These are phyloP conservation scores for Belonocnema kinseyi DNA, from an alignment of 1,140 invertebrate species.

Conservation along the genomic window DNA sequence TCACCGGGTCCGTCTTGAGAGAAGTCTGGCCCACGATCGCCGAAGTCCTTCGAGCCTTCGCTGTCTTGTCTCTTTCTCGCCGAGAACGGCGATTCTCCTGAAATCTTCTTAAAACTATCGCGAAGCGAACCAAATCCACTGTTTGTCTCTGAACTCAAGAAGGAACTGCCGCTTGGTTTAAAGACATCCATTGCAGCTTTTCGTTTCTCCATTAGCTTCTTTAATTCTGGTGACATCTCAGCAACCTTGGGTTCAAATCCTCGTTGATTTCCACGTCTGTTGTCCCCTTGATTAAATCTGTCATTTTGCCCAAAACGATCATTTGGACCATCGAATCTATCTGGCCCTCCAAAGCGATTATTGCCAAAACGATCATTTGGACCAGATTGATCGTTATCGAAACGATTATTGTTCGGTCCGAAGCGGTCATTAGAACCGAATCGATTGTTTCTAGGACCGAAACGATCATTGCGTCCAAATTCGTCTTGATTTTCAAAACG, in stretches of 20 bases:
- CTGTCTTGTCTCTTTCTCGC: conserved; percentile 39
- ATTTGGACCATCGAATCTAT: conserved; percentile 38
- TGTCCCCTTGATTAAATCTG: background rate
- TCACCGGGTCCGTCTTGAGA: background rate
- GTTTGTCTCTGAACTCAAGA: conserved; percentile 60
- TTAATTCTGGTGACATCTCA: conserved; percentile 66
- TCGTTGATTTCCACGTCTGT: conserved; percentile 26
- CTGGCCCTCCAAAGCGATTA: conserved; percentile 40
- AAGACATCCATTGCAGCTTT: conserved; percentile 67
- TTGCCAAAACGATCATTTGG: conserved; percentile 50
- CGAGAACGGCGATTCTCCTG: conserved; percentile 63
- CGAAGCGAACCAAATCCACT: conserved; percentile 64
- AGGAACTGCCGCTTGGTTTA: conserved; percentile 62
- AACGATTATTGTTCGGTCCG: conserved; percentile 45
- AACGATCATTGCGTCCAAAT: conserved; percentile 41
- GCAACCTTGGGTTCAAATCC: conserved; percentile 39
- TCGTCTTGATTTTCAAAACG: conserved; percentile 13
- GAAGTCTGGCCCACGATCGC: conserved; percentile 32
- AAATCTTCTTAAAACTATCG: conserved; percentile 71
- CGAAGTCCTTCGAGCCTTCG: conserved; percentile 29
- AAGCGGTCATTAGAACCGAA: conserved; percentile 52
- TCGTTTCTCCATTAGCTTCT: conserved; percentile 71
- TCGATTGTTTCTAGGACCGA: conserved; percentile 45
- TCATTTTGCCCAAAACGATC: conserved; percentile 18
- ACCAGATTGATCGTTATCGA: conserved; percentile 55